Evolutionary conservation across 2,113 vertebrate genomes (phyloP).

Genomic region (Rhinopomastus cyanomelas): DNA sequence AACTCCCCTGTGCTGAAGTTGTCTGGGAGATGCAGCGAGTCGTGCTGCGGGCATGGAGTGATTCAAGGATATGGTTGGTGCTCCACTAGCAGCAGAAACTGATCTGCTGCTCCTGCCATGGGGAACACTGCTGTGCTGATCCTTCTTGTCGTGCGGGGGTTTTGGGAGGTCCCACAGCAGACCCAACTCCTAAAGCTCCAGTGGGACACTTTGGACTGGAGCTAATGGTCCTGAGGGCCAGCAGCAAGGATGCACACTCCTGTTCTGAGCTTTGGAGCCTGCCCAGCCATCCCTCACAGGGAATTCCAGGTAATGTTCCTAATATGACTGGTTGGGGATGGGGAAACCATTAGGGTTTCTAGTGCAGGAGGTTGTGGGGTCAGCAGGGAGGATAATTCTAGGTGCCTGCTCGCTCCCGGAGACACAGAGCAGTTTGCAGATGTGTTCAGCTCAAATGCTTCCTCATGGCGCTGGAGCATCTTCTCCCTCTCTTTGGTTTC

Average conservation of each 20-base stretch:
- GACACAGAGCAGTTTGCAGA: background rate
- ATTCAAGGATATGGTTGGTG: accelerated
- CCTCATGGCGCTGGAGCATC: accelerated
- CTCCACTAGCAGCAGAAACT: accelerated
- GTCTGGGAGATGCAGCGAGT: accelerated
- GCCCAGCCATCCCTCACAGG: accelerated
- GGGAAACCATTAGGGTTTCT: background rate
- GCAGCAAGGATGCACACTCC: background rate
- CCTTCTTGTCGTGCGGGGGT: too few relatives aligned
- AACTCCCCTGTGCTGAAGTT: accelerated
- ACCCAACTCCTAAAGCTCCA: background rate
- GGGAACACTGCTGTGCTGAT: accelerated
- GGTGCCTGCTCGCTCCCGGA: accelerated
- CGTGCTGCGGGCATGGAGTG: accelerated
- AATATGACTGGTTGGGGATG: too few relatives aligned
- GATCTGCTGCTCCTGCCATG: accelerated
- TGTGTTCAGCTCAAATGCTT: accelerated
- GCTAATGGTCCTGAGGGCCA: background rate
- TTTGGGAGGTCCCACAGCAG: background rate
- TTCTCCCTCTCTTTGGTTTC: accelerated
- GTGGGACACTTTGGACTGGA: background rate
- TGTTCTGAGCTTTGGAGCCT: background rate
- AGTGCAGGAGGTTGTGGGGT: background rate
- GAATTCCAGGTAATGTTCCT: background rate
- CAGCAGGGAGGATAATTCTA: background rate